phyloP scores from a whole-genome alignment of 2,888 invertebrate genomes.

The Drosophila siamana region DNA sequence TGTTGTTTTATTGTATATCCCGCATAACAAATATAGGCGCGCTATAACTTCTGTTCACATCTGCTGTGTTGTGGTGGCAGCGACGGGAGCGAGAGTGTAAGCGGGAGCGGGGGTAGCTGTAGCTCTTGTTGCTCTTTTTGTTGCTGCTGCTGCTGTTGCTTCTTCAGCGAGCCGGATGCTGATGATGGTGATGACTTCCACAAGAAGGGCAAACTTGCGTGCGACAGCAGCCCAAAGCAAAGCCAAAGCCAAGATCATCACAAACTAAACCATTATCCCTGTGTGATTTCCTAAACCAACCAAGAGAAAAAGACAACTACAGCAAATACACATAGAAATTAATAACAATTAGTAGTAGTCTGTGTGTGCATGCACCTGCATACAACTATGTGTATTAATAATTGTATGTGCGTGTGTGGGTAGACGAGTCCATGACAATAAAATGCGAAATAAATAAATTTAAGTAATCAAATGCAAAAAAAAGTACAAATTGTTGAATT shows the following conservation, averaged over 20 bases:
- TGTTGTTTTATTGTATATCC: constrained; percentile 75
- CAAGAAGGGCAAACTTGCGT: constrained; percentile 40
- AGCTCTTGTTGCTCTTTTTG: constrained; percentile 11
- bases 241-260: constrained; percentile 40
- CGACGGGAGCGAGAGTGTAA: constrained; percentile 14
- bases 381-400: constrained; percentile 29
- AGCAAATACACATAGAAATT: neutral
- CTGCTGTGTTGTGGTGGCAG: constrained; percentile 67
- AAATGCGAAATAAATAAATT: constrained; percentile 49
- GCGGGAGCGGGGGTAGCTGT: neutral
- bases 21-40: constrained; percentile 76
- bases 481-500: constrained; percentile 21
- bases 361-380: constrained; percentile 23
- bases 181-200: constrained; percentile 38
- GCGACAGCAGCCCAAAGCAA: constrained; percentile 35
- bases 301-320: constrained; percentile 1
- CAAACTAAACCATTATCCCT: constrained; percentile 63
- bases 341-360: constrained; percentile 7
- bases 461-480: constrained; percentile 36
- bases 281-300: constrained; percentile 66
- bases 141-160: constrained; percentile 51
- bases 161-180: constrained; percentile 40
- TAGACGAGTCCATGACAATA: constrained; percentile 54
- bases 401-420: constrained; percentile 36
- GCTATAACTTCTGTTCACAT: constrained; percentile 82